phyloP scores from a whole-genome alignment of 2,113 vertebrate genomes.

The Microcebus jonahi region DNA sequence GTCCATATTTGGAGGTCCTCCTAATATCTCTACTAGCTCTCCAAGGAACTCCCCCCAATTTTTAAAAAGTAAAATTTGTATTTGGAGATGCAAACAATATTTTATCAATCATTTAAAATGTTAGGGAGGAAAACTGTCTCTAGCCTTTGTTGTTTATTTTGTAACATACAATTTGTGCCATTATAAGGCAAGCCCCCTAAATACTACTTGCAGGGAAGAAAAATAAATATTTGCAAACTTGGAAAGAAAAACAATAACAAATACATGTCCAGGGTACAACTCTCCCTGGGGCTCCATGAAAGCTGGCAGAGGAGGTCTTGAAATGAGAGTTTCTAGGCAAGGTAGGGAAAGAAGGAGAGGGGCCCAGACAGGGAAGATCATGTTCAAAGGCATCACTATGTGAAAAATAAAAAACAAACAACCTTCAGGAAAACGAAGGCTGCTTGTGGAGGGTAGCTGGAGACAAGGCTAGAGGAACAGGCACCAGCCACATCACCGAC shows the following conservation, averaged over 20 bases:
- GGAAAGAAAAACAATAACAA: constrained; percentile 15
- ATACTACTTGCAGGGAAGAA: constrained; percentile 45
- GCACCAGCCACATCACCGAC: neutral
- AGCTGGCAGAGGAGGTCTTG: neutral
- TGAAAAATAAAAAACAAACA: neutral
- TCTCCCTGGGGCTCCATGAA: neutral
- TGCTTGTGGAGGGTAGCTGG: neutral
- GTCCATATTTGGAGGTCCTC: neutral
- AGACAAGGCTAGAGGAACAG: neutral
- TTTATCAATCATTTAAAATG: constrained; percentile 49
- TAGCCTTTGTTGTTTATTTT: constrained; percentile 44
- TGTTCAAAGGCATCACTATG: neutral
- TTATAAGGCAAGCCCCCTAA: constrained; percentile 42
- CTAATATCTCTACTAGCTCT: neutral
- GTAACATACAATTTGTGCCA: constrained; percentile 56
- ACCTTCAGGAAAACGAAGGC: neutral
- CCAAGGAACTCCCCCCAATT: neutral
- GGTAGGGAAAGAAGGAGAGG: neutral
- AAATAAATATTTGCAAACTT: constrained; percentile 59
- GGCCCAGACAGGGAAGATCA: neutral
- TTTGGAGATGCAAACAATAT: constrained; percentile 31
- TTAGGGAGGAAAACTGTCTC: constrained; percentile 8
- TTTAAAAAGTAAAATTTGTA: neutral
- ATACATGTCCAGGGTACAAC: neutral
- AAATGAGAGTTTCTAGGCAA: constrained; percentile 33